phyloP scores from a whole-genome alignment of 1,140 invertebrate species.

The Eumeta japonica region DNA sequence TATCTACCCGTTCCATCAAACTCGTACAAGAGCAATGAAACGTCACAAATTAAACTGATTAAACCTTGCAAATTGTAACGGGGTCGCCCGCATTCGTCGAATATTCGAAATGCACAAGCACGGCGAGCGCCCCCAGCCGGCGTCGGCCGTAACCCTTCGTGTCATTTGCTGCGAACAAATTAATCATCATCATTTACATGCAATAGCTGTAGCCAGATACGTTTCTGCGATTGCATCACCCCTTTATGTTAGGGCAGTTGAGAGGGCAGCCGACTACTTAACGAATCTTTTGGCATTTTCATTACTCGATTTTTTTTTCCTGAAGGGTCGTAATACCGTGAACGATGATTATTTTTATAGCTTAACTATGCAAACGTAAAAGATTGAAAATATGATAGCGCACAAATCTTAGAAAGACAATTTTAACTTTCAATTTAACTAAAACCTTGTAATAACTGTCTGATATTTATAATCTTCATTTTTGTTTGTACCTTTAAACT shows the following conservation, averaged over 20 bases:
- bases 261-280: too few species aligned
- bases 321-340: too few species aligned
- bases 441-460: too few species aligned
- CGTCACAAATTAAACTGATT: conserved; percentile 33
- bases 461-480: too few species aligned
- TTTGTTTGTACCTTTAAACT: too few species aligned
- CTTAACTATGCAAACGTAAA: too few species aligned
- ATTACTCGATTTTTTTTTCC: too few species aligned
- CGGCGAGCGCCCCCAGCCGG: conserved; percentile 20
- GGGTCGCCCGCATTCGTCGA: conserved; percentile 28
- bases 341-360: too few species aligned
- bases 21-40: conserved; percentile 47
- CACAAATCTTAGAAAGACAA: too few species aligned
- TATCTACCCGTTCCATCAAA: conserved; percentile 49
- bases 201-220: conserved; percentile 51
- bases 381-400: too few species aligned
- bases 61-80: conserved; percentile 39
- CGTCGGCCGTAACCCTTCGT: conserved; percentile 52
- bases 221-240: conserved; percentile 54
- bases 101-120: conserved; percentile 39
- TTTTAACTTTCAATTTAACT: too few species aligned
- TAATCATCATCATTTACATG: conserved; percentile 58
- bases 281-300: too few species aligned
- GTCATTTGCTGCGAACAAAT: conserved; percentile 53
- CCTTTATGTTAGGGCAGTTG: conserved; percentile 37